Percentiles rank a stretch among this genome's conserved stretches.
These are phyloP conservation scores for Larimichthys polyactis DNA, from an alignment of 2,113 vertebrate genomes.

Conservation along the genomic window DNA sequence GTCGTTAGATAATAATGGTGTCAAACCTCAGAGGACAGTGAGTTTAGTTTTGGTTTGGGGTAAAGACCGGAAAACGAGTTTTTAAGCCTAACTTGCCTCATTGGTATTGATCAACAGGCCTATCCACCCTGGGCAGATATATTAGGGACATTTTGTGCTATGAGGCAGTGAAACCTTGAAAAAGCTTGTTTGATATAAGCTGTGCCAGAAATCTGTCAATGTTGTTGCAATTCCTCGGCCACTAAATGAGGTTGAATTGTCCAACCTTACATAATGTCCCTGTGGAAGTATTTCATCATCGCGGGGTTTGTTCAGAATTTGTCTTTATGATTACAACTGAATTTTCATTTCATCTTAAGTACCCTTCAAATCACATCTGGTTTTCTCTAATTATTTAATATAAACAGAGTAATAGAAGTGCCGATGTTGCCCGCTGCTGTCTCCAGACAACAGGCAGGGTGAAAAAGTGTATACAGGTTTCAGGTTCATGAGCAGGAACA, in stretches of 20 bases:
- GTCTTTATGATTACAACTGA: not conserved
- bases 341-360: not conserved
- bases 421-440: not conserved
- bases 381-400: not conserved
- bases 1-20: not conserved
- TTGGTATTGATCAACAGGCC: slow-evolving; percentile 60
- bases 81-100: slow-evolving; percentile 30
- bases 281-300: not conserved
- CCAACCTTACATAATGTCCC: not conserved
- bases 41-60: slow-evolving; percentile 17
- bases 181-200: slow-evolving; percentile 35
- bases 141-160: slow-evolving; percentile 46
- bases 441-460: not conserved
- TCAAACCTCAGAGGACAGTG: slow-evolving; percentile 3
- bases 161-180: slow-evolving; percentile 53
- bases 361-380: not conserved
- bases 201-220: slow-evolving; percentile 33
- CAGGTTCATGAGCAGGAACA: not conserved
- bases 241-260: slow-evolving; percentile 13
- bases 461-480: slow-evolving; percentile 11
- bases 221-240: not conserved
- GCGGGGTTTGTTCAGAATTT: not conserved
- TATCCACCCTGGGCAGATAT: slow-evolving; percentile 29
- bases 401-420: not conserved
- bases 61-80: slow-evolving; percentile 37